phyloP scores from a whole-genome alignment of 2,113 vertebrate genomes.

The Lichenostomus cassidix region DNA sequence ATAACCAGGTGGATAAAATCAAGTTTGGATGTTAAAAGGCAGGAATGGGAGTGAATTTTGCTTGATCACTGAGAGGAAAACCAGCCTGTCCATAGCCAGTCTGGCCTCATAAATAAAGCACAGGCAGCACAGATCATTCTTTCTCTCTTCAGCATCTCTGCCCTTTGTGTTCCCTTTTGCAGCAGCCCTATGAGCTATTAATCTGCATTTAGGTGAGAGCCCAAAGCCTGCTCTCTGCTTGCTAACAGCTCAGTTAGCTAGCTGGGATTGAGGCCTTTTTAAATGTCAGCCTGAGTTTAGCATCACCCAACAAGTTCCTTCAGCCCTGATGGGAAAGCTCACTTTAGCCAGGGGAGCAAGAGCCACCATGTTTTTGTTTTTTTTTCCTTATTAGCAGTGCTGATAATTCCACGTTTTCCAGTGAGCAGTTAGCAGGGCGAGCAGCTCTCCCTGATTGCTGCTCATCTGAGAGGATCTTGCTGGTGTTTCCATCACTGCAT shows the following conservation, averaged over 20 bases:
- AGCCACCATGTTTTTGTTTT: background rate
- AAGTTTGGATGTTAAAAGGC: background rate
- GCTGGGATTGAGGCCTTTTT: slow-evolving; percentile 5
- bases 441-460: background rate
- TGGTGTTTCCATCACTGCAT: background rate
- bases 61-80: background rate
- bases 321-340: background rate
- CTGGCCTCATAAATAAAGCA: background rate
- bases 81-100: background rate
- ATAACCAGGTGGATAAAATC: background rate
- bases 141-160: background rate
- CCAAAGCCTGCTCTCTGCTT: background rate
- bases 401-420: background rate
- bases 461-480: slow-evolving; percentile 1
- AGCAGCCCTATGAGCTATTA: background rate
- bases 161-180: background rate
- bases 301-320: background rate
- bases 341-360: background rate
- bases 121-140: background rate
- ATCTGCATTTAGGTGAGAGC: slow-evolving; percentile 33
- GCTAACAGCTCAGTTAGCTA: background rate
- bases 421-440: background rate
- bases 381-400: background rate
- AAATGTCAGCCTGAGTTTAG: slow-evolving; percentile 2
- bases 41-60: background rate